A percentile compares a stretch with the other conserved stretches of the same genome.
These are phyloP conservation scores for Oryctes rhinoceros DNA, from an alignment of 1,140 invertebrate species.

Conservation along the genomic window DNA sequence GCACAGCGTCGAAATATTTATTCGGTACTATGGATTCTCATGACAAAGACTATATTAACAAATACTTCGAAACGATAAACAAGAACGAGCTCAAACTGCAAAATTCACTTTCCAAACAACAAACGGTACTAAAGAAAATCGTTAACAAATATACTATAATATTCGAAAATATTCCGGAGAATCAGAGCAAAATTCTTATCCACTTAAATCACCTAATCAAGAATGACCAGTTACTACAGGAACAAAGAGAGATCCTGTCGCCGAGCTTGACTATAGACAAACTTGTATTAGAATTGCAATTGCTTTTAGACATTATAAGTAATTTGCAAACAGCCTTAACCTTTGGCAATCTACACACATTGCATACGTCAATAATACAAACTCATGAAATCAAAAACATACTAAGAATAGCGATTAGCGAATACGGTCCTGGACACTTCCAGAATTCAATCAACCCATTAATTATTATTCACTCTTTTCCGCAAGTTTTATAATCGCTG, in stretches of 20 bases:
- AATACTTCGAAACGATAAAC: too few species aligned
- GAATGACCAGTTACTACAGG: too few species aligned
- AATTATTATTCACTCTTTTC: conserved; percentile 16
- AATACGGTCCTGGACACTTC: not conserved
- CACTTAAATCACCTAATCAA: not conserved
- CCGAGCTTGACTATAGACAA: not conserved
- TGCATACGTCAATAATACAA: not conserved
- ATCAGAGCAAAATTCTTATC: not conserved
- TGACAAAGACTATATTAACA: conserved; percentile 16
- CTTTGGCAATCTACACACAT: not conserved
- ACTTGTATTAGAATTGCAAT: too few species aligned
- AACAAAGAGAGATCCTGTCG: too few species aligned
- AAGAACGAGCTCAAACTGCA: too few species aligned
- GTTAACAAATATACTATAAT: not conserved
- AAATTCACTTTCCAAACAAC: too few species aligned
- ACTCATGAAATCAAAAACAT: not conserved
- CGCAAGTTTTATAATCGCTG: not conserved
- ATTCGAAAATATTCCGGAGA: not conserved
- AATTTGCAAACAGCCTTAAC: not conserved
- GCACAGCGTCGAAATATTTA: too few species aligned
- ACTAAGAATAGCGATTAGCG: not conserved
- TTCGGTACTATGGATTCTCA: conserved; percentile 44
- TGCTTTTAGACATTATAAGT: not conserved
- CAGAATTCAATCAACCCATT: not conserved
- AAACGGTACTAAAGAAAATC: not conserved